These are phyloP conservation scores for Macrosiphum euphorbiae DNA, from an alignment of 2,888 invertebrate genomes.

Conservation along the genomic window DNA sequence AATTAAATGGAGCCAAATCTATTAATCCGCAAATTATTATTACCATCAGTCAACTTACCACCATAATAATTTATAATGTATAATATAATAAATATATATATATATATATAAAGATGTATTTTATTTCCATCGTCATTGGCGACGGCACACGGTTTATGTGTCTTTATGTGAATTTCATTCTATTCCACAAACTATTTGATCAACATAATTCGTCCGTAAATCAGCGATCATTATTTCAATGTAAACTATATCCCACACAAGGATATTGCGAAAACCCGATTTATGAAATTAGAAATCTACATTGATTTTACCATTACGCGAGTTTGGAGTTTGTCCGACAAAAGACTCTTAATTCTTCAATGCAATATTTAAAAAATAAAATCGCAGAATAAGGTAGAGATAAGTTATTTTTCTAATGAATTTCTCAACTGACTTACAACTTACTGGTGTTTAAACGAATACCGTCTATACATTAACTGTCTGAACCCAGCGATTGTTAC, in stretches of 20 bases:
- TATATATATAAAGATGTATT: neutral
- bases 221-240: slow-evolving; percentile 7
- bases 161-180: slow-evolving; percentile 30
- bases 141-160: neutral
- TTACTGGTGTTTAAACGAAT: neutral
- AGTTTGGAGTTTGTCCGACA: neutral
- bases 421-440: neutral
- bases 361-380: neutral
- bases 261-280: neutral
- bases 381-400: neutral
- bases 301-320: neutral
- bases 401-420: neutral
- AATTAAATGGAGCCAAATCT: neutral
- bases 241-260: neutral
- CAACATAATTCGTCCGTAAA: slow-evolving; percentile 22
- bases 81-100: neutral
- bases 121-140: neutral
- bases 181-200: neutral
- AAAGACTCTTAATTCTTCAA: neutral
- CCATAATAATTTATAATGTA: neutral
- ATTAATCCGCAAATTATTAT: neutral
- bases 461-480: neutral
- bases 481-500: neutral
- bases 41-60: neutral
- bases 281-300: slow-evolving; percentile 28